A percentile compares a stretch with the other conserved stretches of the same genome.
Evolutionary conservation across 23 tunicate genomes (phyloP).

Genomic region (Trididemnum clinides): DNA sequence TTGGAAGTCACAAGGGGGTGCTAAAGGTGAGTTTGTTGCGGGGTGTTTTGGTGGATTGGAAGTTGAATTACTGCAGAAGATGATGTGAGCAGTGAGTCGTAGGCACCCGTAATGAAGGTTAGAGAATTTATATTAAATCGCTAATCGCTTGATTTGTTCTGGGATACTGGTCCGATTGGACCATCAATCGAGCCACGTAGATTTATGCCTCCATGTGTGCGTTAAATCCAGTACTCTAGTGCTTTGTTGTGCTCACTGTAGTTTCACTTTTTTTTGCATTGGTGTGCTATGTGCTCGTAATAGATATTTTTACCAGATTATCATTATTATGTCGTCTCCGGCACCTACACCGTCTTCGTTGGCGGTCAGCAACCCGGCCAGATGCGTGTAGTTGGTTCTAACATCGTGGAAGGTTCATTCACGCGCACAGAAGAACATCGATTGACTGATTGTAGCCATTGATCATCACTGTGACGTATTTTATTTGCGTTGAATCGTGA

Average conservation of each 20-base stretch:
- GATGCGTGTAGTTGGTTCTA: constrained; percentile 2
- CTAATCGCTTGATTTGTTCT: no score
- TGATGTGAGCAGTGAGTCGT: not conserved
- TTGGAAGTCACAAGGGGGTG: constrained; percentile 28
- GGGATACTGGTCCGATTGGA: no score
- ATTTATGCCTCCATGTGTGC: no score
- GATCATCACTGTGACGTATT: no score
- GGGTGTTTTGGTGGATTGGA: not conserved
- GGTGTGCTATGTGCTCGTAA: not conserved
- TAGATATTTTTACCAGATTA: not conserved
- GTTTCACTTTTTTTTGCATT: not conserved
- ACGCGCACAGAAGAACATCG: not conserved
- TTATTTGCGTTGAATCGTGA: no score
- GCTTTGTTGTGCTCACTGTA: not conserved
- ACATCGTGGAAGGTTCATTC: constrained; percentile 9
- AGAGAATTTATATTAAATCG: not conserved
- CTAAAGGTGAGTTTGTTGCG: not conserved
- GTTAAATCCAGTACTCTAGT: no score
- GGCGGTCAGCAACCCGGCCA: constrained; percentile 85
- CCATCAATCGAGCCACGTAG: no score
- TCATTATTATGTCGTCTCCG: constrained; percentile 62
- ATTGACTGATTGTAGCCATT: not conserved
- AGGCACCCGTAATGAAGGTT: not conserved
- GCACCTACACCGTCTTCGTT: constrained; percentile 39
- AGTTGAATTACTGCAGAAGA: not conserved